Base-by-base conservation (phyloP, 2,888 invertebrate species). In the Xestia sexstrigata region DNA sequence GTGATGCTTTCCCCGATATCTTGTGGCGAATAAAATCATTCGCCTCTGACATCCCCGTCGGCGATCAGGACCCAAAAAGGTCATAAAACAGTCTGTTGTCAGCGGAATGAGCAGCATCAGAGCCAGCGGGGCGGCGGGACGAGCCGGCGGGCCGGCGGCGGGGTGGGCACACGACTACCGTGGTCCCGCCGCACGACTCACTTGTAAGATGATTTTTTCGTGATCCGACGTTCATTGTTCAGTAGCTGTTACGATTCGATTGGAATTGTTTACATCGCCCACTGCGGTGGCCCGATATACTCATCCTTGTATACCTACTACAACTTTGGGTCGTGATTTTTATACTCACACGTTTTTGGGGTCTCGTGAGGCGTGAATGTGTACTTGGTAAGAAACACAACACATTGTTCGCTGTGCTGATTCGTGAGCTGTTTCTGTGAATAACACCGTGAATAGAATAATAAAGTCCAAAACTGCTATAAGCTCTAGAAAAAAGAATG, bases 201-300 rank as follows among this genome's bases (percentile, higher is more conserved):
- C 96, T 93, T 96, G 96, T 96, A 95, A 91, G 94, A 96, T 95
- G 94, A 95, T 96, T 96, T 96, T 96, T 96, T 96, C 96, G 96
- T 96, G 96, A 96, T 96, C 95, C 90, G 90, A 92, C 92, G 94
- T 92, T 95, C 96, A 96, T 96, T 96, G 96, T 96, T 96, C 95
- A 90, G 96, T 94, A 95, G 96, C 95, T 93, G 94, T 92, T 95
- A 90, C 90, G 90, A 95, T 95, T 95, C 95, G 95, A 91, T 94
- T 93, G 94, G 93, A 94, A 96, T 95, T 95, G 95, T 95, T 95
- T 91, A 93, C 94, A 93, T 90, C 82, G 86, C 71, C 87, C 86
- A 87, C 89, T 81, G 90, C 90, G 90, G 92, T 91, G 92, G 90
- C 88, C 84, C 89, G 89, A 87, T 91, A 86, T 89, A 71, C 75